phyloP scores from a whole-genome alignment of 1,140 invertebrate species.

The Diplogasteroides magnus region DNA sequence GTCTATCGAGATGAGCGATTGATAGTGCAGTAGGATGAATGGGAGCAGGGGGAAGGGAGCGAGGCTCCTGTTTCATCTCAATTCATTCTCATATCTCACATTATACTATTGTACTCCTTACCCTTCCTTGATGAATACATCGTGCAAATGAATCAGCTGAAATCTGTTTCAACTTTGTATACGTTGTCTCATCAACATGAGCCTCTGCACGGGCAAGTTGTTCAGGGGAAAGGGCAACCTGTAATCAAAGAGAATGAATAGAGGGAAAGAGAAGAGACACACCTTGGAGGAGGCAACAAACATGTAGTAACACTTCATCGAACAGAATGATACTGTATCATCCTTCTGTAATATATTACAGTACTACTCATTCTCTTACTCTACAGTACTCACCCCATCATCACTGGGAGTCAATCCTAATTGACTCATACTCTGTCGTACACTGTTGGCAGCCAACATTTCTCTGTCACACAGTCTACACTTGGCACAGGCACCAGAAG shows the following conservation, averaged over 20 bases:
- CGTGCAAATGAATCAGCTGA: conserved; percentile 58
- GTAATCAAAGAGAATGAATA: background rate
- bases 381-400: conserved; percentile 15
- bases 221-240: conserved; percentile 56
- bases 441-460: background rate
- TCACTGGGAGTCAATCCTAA: conserved; percentile 34
- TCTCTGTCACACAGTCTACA: conserved; percentile 7
- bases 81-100: too few species aligned
- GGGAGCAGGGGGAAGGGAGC: too few species aligned
- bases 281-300: conserved; percentile 48
- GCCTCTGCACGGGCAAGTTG: conserved; percentile 55
- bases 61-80: too few species aligned
- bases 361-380: background rate
- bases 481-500: conserved; percentile 1
- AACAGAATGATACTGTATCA: conserved; percentile 47
- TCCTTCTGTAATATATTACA: conserved; percentile 44
- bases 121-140: conserved; percentile 36
- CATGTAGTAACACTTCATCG: conserved; percentile 47
- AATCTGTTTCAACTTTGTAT: conserved; percentile 58
- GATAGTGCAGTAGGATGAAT: too few species aligned
- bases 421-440: conserved; percentile 30
- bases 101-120: conserved; percentile 16
- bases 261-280: background rate
- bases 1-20: too few species aligned
- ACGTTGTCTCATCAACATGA: conserved; percentile 53